Percentiles rank a stretch among this genome's conserved stretches.
These are phyloP conservation scores for Holothuria leucospilota DNA, from an alignment of 53 echinoderm and acorn worm species.

Conservation along the genomic window DNA sequence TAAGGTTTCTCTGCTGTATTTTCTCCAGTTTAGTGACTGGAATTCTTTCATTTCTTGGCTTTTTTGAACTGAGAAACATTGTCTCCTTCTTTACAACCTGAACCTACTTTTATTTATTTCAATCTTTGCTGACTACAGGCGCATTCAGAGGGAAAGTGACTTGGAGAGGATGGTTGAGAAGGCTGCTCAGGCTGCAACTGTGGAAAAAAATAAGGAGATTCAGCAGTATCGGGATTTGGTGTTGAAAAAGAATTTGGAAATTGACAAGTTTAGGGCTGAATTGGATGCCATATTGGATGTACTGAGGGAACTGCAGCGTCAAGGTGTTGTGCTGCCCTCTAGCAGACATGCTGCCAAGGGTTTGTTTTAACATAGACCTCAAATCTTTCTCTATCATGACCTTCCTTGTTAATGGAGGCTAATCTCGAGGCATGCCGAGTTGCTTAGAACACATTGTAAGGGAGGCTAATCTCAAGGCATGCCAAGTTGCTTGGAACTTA, in stretches of 20 bases:
- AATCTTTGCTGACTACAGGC: slow-evolving; percentile 45
- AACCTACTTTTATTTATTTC: no score
- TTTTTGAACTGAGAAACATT: no score
- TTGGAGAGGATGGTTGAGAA: slow-evolving; percentile 75
- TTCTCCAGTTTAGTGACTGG: no score
- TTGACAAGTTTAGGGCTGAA: slow-evolving; percentile 86
- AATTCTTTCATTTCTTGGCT: no score
- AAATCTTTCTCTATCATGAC: no score
- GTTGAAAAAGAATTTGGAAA: slow-evolving; percentile 79
- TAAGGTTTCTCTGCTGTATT: no score
- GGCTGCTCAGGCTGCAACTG: slow-evolving; percentile 70
- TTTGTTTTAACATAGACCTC: neutral
- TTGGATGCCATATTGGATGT: slow-evolving; percentile 89
- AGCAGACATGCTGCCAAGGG: slow-evolving; percentile 53
- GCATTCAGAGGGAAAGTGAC: slow-evolving; percentile 77
- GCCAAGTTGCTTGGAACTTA: no score
- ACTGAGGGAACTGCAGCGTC: slow-evolving; percentile 82
- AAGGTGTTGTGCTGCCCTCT: slow-evolving; percentile 87
- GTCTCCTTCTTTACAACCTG: no score
- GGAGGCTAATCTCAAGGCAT: no score
- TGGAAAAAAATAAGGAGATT: slow-evolving; percentile 83
- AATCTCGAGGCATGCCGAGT: no score
- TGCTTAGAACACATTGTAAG: no score
- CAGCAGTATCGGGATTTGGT: slow-evolving; percentile 62
- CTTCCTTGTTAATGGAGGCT: no score